Percentiles rank a stretch among this genome's conserved stretches.
Conservation (phyloP, 2,113 vertebrate species). For the Chascanopsetta lugubris region DNA sequence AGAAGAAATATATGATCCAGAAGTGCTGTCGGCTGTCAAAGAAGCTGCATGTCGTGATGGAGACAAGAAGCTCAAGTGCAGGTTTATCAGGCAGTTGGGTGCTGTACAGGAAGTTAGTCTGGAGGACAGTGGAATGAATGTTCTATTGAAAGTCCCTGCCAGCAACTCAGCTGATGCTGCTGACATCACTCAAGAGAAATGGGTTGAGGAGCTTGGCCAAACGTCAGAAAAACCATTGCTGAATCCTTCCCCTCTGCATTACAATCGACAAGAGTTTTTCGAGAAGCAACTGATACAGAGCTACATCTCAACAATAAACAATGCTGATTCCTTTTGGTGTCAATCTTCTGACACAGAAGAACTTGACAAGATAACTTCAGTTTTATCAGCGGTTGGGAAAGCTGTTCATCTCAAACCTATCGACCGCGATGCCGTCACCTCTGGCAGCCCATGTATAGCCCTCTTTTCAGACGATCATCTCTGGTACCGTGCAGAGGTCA, state of each 20-base stretch:
- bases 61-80: slow-evolving; percentile 76
- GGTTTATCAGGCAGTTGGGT: slow-evolving; percentile 81
- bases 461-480: slow-evolving; percentile 82
- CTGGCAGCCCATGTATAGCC: slow-evolving; percentile 84
- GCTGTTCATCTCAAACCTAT: slow-evolving; percentile 14
- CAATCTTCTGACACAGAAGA: slow-evolving; percentile 74
- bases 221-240: neutral
- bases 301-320: slow-evolving; percentile 77
- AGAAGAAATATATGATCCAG: slow-evolving; percentile 45
- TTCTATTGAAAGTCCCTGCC: slow-evolving; percentile 71
- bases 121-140: slow-evolving; percentile 71
- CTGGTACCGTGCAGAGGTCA: slow-evolving; percentile 87
- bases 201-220: neutral
- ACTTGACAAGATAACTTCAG: slow-evolving; percentile 77
- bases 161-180: slow-evolving; percentile 15
- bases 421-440: slow-evolving; percentile 43
- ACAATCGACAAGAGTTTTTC: slow-evolving; percentile 71
- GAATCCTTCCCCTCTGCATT: slow-evolving; percentile 20
- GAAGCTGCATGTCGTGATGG: slow-evolving; percentile 72
- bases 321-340: slow-evolving; percentile 90
- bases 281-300: slow-evolving; percentile 78
- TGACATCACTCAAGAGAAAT: neutral
- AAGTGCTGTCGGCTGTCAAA: slow-evolving; percentile 75
- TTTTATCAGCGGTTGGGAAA: slow-evolving; percentile 75
- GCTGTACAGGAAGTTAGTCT: slow-evolving; percentile 88